Evolutionary conservation across 2,113 vertebrate genomes (phyloP).

Genomic region (Gulo gulo): DNA sequence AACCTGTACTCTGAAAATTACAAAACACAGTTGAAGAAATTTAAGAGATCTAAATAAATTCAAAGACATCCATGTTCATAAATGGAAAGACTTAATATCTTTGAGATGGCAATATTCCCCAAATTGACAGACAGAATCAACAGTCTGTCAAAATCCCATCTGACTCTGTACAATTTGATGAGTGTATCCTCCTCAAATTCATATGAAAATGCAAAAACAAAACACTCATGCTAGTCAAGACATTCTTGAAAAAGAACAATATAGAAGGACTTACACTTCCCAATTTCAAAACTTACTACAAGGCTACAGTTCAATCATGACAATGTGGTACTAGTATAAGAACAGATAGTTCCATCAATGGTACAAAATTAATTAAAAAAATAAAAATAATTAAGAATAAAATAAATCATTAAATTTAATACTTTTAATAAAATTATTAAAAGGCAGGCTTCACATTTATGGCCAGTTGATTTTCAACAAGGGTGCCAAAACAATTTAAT

Average conservation of each 20-base stretch:
- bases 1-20: background rate
- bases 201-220: background rate
- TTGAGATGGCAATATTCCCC: background rate
- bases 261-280: background rate
- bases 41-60: background rate
- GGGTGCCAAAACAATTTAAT: background rate
- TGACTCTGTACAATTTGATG: background rate
- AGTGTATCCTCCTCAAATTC: background rate
- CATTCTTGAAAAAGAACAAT: background rate
- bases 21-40: background rate
- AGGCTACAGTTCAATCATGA: background rate
- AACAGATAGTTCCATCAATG: background rate
- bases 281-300: background rate
- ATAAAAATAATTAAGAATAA: background rate
- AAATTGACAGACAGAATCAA: background rate
- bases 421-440: conserved; percentile 9
- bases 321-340: background rate
- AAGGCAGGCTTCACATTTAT: background rate
- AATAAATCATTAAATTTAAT: background rate
- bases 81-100: background rate
- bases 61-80: background rate
- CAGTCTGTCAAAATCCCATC: background rate
- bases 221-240: background rate
- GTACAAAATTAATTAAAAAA: background rate
- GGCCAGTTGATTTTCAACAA: background rate